Evolutionary conservation across 2,797 vertebrate species (phyloP).

Genomic region (Melanotaenia trifasciata): DNA sequence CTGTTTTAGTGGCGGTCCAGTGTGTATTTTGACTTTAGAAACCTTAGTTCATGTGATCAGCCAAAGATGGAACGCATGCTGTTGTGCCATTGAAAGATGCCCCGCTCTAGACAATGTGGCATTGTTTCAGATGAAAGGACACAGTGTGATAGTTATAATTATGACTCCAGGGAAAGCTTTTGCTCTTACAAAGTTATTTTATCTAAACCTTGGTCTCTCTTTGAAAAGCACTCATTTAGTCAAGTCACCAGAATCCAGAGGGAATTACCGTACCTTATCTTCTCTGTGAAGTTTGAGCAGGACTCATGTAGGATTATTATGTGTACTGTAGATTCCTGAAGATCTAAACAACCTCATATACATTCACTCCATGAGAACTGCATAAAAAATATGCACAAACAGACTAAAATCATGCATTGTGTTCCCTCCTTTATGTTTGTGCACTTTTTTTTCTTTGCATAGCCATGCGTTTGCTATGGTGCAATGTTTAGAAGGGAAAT

Average conservation of each 20-base stretch:
- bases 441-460: slow-evolving; percentile 31
- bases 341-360: slow-evolving; percentile 10
- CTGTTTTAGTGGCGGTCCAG: slow-evolving; percentile 1
- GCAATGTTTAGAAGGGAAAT: slow-evolving; percentile 52
- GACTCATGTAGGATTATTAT: neutral
- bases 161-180: slow-evolving; percentile 58
- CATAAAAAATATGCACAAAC: slow-evolving; percentile 24
- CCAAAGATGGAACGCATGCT: slow-evolving; percentile 48
- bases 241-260: slow-evolving; percentile 11
- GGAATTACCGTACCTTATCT: slow-evolving; percentile 36
- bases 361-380: slow-evolving; percentile 24
- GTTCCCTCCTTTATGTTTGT: slow-evolving; percentile 36
- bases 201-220: slow-evolving; percentile 63
- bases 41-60: slow-evolving; percentile 72
- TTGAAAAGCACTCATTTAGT: slow-evolving; percentile 27
- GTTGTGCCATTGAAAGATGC: slow-evolving; percentile 66
- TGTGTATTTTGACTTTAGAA: slow-evolving; percentile 34
- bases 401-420: slow-evolving; percentile 30
- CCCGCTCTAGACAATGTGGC: slow-evolving; percentile 72
- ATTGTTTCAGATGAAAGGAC: slow-evolving; percentile 80
- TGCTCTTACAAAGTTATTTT: slow-evolving; percentile 49
- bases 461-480: slow-evolving; percentile 35
- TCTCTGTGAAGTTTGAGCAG: slow-evolving; percentile 23
- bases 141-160: slow-evolving; percentile 74
- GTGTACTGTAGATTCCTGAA: slow-evolving; percentile 1